Conservation (phyloP, 2,113 vertebrate genomes). For the Chaenocephalus aceratus region DNA sequence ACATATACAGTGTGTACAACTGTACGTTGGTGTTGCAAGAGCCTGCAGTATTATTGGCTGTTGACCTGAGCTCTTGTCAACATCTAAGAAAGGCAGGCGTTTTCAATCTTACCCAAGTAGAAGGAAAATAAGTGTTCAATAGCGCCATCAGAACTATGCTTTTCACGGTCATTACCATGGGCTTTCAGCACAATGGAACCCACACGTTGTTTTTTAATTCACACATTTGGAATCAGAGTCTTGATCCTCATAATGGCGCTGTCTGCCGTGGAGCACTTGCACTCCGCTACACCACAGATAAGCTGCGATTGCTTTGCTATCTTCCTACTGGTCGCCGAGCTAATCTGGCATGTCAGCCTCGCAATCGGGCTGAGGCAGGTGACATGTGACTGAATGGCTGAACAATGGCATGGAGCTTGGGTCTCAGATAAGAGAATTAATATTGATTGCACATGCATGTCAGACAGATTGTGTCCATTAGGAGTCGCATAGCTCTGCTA, state of each 20-base stretch:
- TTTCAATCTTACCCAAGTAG: neutral
- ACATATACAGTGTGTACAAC: neutral
- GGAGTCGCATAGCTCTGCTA: conserved; percentile 53
- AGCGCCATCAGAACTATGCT: neutral
- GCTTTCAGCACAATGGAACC: neutral
- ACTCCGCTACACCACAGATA: conserved; percentile 48
- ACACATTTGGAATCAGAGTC: conserved; percentile 22
- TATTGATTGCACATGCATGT: conserved; percentile 79
- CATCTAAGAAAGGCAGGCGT: neutral
- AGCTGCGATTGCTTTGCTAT: conserved; percentile 58
- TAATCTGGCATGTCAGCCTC: conserved; percentile 65
- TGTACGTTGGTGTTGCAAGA: neutral
- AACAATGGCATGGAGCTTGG: conserved; percentile 69
- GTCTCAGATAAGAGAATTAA: conserved; percentile 77
- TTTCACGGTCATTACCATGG: neutral
- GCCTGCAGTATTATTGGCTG: neutral
- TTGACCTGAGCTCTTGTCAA: neutral
- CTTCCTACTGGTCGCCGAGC: conserved; percentile 47
- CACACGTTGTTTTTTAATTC: conserved; percentile 10
- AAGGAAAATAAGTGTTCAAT: neutral
- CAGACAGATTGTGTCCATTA: conserved; percentile 69
- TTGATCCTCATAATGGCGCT: conserved; percentile 5
- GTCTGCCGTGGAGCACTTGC: conserved; percentile 34
- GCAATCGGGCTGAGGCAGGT: conserved; percentile 71
- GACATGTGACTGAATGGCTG: conserved; percentile 68